Base-by-base conservation (phyloP, 2,113 vertebrate genomes). In the Nansenia antarctica region DNA sequence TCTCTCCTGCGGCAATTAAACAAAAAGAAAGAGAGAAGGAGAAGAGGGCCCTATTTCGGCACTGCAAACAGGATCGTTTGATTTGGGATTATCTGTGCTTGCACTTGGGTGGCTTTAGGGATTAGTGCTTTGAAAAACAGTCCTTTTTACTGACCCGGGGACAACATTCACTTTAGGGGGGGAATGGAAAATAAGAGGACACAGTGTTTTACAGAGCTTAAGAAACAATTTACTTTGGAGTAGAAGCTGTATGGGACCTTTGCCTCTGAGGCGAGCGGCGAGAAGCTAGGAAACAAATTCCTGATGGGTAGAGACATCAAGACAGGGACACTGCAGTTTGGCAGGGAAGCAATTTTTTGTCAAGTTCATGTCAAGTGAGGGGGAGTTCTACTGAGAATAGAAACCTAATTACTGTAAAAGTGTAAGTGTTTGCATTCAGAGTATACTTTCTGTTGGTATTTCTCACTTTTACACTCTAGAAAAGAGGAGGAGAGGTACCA, bases 1-100 rank as follows among this genome's bases (percentile, higher is more conserved):
- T 39, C 34, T 54, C 45, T 30, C 39, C 9, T 67, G 31, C 24
- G 8, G 18, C 64, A 73, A 49, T 47, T 60, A 32, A 22, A 18
- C n/a, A 5, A 53, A 11, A 27, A 29, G 12, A 7, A 55, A 54
- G 27, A 9, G 29, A 32, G 14, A 26, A 11, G 11, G 60, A 52
- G 35, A 26, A 35, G 27, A 52, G 37, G 14, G 12, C 32, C 20
- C n/a, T 24, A n/a, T n/a, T n/a, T n/a, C n/a, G n/a, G n/a, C n/a
- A 39, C 32, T 7, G n/a, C 8, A 61, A 24, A 34, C 39, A 20
- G 18, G 47, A 35, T 30, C 63, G 34, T 67, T 42, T 61, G 72
- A 72, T 62, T 61, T 45, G 15, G 63, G 27, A 61, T 60, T 73
- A 54, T 35, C 11, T 1, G 32, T n/a, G 22, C 6, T 12, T 30